Evolutionary conservation across 2,113 vertebrate species (phyloP).

Genomic region (Psophia crepitans): DNA sequence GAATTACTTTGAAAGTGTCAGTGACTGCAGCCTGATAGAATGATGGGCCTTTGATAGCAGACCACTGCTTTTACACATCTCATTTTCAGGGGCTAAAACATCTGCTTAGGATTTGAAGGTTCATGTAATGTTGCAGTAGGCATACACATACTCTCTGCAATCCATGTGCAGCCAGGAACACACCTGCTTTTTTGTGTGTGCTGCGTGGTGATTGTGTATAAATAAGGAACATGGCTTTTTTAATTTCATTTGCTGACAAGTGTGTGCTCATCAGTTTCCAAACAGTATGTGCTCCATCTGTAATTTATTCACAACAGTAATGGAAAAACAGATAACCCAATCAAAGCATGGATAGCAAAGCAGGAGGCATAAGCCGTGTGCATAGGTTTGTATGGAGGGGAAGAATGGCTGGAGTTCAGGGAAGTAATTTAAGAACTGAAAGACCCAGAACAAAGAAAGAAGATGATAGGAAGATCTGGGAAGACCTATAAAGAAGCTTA

Average conservation of each 20-base stretch:
- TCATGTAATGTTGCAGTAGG: not conserved
- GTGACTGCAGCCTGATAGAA: not conserved
- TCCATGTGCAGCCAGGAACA: not conserved
- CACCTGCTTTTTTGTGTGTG: not conserved
- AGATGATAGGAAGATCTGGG: not conserved
- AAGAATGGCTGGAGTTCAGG: not conserved
- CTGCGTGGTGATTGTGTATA: too few species aligned
- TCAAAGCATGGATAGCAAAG: not conserved
- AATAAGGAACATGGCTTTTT: not conserved
- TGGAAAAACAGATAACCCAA: not conserved
- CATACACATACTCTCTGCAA: not conserved
- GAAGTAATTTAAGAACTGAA: not conserved
- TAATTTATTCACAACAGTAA: not conserved
- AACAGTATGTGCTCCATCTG: not conserved
- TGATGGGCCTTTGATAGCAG: not conserved
- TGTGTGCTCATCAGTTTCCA: not conserved
- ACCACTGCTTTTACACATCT: not conserved
- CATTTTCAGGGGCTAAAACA: not conserved
- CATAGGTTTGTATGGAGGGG: not conserved
- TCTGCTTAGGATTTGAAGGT: not conserved
- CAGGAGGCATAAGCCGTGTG: not conserved
- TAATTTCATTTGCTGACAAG: not conserved
- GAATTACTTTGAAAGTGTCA: not conserved
- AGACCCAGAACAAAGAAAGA: not conserved
- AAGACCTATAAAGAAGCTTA: not conserved